A percentile compares a stretch with the other conserved stretches of the same genome.
These are phyloP conservation scores for Polydrusus pterygomalis DNA, from an alignment of 2,888 invertebrate genomes.

Conservation along the genomic window DNA sequence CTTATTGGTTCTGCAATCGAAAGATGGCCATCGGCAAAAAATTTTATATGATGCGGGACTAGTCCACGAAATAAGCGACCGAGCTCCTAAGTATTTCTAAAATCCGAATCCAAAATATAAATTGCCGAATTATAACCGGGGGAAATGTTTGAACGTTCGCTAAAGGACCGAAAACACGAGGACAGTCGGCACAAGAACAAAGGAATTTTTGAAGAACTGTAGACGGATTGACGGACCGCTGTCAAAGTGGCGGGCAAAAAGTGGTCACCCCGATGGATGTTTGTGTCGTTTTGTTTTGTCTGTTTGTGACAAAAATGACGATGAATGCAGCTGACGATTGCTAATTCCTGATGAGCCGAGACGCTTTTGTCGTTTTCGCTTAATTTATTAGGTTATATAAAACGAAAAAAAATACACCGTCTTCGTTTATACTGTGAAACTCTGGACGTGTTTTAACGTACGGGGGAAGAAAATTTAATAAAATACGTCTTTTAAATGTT, in stretches of 20 bases:
- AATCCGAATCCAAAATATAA: conserved; percentile 67
- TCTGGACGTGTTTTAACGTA: background rate
- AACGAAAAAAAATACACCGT: background rate
- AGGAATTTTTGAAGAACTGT: conserved; percentile 68
- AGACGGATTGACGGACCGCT: conserved; percentile 67
- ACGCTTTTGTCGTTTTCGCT: conserved; percentile 34
- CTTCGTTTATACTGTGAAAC: conserved; percentile 1
- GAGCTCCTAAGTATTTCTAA: conserved; percentile 65
- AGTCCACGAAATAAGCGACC: conserved; percentile 28
- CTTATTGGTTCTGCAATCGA: background rate
- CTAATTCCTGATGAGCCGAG: conserved; percentile 51
- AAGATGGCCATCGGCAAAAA: conserved; percentile 13
- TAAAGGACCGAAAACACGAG: conserved; percentile 55
- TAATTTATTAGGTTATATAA: conserved; percentile 41
- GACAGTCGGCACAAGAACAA: conserved; percentile 62
- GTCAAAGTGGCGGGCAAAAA: conserved; percentile 63
- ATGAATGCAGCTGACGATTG: conserved; percentile 55
- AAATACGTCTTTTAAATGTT: no score
- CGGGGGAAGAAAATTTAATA: background rate
- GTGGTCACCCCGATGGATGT: conserved; percentile 60
- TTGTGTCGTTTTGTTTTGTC: conserved; percentile 56
- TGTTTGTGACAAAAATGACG: conserved; percentile 57
- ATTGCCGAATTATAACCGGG: conserved; percentile 66
- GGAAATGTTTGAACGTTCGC: conserved; percentile 56
- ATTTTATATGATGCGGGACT: conserved; percentile 12